phyloP scores from a whole-genome alignment of 2,888 invertebrate genomes.

The Caenorhabditis uteleia region DNA sequence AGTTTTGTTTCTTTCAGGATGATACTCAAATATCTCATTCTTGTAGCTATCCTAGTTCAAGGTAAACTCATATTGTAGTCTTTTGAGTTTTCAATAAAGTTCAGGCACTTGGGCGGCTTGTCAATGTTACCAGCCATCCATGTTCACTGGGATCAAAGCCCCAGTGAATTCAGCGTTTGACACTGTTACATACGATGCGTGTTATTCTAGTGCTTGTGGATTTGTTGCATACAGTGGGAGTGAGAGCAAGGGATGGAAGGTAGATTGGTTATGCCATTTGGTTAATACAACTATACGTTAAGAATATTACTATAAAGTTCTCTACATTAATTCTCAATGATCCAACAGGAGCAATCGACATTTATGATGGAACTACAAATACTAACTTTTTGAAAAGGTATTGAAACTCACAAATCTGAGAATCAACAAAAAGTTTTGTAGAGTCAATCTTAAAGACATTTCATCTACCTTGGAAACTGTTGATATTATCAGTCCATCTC shows the following conservation, averaged over 20 bases:
- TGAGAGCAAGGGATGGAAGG: slow-evolving; percentile 16
- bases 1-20: slow-evolving; percentile 15
- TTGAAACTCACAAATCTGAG: background rate
- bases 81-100: too few species aligned
- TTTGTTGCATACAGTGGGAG: slow-evolving; percentile 25
- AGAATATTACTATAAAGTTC: background rate
- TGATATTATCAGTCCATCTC: slow-evolving; percentile 8
- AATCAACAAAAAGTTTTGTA: too few species aligned
- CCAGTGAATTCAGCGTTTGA: slow-evolving; percentile 10
- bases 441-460: background rate
- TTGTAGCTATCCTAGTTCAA: background rate
- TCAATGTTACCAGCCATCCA: slow-evolving; percentile 4
- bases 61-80: background rate
- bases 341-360: slow-evolving; percentile 1
- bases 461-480: background rate
- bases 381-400: background rate
- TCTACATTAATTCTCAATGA: background rate
- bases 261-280: slow-evolving; percentile 5
- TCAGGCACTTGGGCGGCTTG: slow-evolving; percentile 12
- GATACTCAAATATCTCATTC: slow-evolving; percentile 8
- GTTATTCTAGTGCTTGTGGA: slow-evolving; percentile 6
- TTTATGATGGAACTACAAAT: slow-evolving; percentile 12
- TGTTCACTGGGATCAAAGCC: slow-evolving; percentile 2
- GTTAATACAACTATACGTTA: too few species aligned
- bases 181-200: slow-evolving; percentile 3